Conservation (phyloP, 2,113 vertebrate species). For the Chiloscyllium plagiosum region DNA sequence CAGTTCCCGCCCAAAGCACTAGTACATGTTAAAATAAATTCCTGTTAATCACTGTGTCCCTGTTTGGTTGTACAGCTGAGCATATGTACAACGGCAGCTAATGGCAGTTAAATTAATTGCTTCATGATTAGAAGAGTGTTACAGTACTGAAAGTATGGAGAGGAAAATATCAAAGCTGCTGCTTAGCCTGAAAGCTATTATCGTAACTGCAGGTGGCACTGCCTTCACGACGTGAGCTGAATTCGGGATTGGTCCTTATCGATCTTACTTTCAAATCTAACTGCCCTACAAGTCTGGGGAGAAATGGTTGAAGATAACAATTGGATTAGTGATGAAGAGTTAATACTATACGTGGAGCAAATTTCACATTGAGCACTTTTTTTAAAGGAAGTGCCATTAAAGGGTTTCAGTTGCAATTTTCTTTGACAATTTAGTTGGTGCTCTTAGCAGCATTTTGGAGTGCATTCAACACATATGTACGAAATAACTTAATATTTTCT, state of each 20-base stretch:
- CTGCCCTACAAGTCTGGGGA: neutral
- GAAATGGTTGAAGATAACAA: neutral
- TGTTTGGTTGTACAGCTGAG: neutral
- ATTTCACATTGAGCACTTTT: neutral
- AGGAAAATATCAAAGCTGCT: neutral
- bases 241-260: neutral
- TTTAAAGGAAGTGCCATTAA: neutral
- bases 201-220: neutral
- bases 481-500: neutral
- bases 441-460: neutral
- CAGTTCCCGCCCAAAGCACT: neutral
- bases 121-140: neutral
- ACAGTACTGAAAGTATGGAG: neutral
- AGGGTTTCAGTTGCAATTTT: too few species aligned
- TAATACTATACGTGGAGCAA: neutral
- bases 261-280: neutral
- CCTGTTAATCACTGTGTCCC: neutral
- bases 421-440: neutral
- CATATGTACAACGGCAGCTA: neutral
- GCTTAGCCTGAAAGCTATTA: neutral
- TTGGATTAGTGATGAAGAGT: neutral
- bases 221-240: neutral
- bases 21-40: neutral
- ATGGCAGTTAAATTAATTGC: neutral
- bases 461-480: neutral